Conservation (phyloP, 2,797 vertebrate genomes). For the Zenarchopterus dispar region DNA sequence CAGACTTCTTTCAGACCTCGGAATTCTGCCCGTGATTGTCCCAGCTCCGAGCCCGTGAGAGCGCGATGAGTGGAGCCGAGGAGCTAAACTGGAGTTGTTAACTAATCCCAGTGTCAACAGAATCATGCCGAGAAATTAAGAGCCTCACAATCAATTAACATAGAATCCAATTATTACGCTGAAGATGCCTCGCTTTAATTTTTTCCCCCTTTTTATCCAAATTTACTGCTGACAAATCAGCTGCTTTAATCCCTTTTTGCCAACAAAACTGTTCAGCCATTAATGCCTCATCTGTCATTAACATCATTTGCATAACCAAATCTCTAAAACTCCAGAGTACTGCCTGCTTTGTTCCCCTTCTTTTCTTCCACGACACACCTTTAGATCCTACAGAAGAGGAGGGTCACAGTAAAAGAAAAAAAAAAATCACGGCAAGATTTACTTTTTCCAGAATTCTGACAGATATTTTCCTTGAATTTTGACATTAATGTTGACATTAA, state of each 20-base stretch:
- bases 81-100: slow-evolving; percentile 80
- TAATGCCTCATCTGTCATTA: slow-evolving; percentile 39
- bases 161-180: slow-evolving; percentile 71
- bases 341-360: too few species aligned
- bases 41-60: slow-evolving; percentile 81
- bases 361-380: too few species aligned
- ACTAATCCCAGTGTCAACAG: slow-evolving; percentile 87
- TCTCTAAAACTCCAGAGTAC: too few species aligned
- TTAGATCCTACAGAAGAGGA: too few species aligned
- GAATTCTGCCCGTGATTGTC: slow-evolving; percentile 78
- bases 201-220: slow-evolving; percentile 44
- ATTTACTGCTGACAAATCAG: slow-evolving; percentile 60
- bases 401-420: too few species aligned
- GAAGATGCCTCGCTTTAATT: slow-evolving; percentile 33
- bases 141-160: slow-evolving; percentile 81
- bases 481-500: too few species aligned
- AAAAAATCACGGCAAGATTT: too few species aligned
- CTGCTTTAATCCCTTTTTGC: slow-evolving; percentile 56
- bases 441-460: too few species aligned
- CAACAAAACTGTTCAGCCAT: slow-evolving; percentile 31
- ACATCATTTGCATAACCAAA: not conserved
- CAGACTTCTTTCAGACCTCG: slow-evolving; percentile 80
- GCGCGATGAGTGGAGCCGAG: slow-evolving; percentile 69
- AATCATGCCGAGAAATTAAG: slow-evolving; percentile 81
- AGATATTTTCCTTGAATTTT: too few species aligned